Percentiles rank a stretch among this genome's conserved stretches.
Conservation (phyloP, 2,113 vertebrate genomes). For the Dascyllus trimaculatus region DNA sequence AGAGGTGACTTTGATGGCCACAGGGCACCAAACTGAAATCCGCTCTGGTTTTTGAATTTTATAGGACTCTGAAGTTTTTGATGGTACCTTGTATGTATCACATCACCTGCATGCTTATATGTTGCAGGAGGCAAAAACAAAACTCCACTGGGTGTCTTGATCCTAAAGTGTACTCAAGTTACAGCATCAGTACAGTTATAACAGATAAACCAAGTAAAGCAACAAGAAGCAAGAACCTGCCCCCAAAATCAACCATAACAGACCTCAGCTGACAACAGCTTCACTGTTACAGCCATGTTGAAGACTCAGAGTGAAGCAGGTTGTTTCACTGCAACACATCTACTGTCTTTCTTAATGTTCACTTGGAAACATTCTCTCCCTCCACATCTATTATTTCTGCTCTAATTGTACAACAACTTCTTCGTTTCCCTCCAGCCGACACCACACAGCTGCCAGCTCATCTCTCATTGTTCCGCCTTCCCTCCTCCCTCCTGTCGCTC, state of each 20-base stretch:
- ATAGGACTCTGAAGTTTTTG: no score
- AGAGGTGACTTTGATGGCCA: no score
- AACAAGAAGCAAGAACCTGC: no score
- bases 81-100: no score
- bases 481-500: background rate
- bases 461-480: background rate
- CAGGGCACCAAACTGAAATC: no score
- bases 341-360: background rate
- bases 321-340: conserved; percentile 29
- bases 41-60: no score
- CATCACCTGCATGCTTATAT: no score
- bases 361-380: background rate
- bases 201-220: no score
- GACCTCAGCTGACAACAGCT: background rate
- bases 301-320: conserved; percentile 6
- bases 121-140: no score
- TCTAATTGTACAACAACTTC: conserved; percentile 10
- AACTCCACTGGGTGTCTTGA: no score
- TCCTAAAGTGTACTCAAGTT: no score
- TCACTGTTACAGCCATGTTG: background rate
- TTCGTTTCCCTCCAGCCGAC: background rate
- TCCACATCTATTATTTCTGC: conserved; percentile 22
- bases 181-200: no score
- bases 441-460: background rate
- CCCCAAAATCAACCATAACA: background rate